Conservation (phyloP, 2,888 invertebrate species). For the Nomada goodeniana region DNA sequence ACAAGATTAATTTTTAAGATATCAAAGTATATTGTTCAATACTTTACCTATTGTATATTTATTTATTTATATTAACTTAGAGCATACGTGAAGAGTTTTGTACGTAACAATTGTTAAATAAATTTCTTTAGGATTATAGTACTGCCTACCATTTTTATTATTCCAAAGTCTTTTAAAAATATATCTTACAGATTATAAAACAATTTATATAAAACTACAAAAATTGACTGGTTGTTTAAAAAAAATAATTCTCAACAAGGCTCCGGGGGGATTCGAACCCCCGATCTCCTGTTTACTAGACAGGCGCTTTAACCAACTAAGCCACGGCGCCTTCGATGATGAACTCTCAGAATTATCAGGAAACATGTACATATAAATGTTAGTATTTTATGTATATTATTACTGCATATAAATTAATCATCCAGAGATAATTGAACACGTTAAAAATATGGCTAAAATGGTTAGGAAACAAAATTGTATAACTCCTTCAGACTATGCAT, state of each 20-base stretch:
- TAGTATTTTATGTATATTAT: background rate
- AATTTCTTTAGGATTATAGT: background rate
- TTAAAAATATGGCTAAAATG: background rate
- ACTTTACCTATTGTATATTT: constrained; percentile 27
- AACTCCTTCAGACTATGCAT: background rate
- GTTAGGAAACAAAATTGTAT: background rate
- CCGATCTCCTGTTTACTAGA: constrained; percentile 90
- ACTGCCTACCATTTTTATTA: background rate
- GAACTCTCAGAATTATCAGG: background rate
- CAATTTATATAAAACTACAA: background rate
- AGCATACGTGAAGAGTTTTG: background rate
- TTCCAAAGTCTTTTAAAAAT: background rate
- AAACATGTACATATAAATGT: background rate
- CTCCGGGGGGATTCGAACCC: constrained; percentile 88
- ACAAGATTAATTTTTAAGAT: constrained; percentile 77
- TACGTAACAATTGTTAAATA: constrained; percentile 1
- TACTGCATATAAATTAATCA: background rate
- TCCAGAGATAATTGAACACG: background rate
- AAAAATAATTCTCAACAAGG: constrained; percentile 77
- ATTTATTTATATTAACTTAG: constrained; percentile 46
- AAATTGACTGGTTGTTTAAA: background rate
- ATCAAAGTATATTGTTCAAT: background rate
- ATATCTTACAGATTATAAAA: background rate
- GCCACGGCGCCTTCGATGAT: constrained; percentile 90
- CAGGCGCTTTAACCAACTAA: constrained; percentile 93